A percentile compares a stretch with the other conserved stretches of the same genome.
Conservation (phyloP, 2,888 invertebrate species). For the Rambutsinella grinnellia region DNA sequence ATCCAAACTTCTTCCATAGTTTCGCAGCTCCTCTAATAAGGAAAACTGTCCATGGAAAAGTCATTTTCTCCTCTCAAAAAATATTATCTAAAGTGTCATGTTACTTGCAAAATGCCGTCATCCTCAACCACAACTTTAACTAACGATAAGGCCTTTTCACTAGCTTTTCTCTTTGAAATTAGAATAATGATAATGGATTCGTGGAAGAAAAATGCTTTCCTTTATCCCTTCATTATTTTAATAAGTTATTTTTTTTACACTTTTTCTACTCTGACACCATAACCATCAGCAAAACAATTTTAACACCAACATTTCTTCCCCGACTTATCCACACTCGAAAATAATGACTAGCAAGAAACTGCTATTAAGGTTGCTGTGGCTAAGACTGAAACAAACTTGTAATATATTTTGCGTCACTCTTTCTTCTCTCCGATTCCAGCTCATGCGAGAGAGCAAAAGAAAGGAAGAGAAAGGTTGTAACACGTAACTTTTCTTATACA, state of each 20-base stretch:
- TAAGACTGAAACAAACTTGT: slow-evolving; percentile 8
- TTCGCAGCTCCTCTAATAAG: background rate
- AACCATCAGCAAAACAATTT: slow-evolving; percentile 23
- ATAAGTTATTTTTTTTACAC: background rate
- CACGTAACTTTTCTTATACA: background rate
- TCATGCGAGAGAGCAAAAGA: too few species aligned
- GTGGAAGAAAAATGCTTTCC: too few species aligned
- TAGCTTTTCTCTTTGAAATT: background rate
- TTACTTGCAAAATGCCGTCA: background rate
- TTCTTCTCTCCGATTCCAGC: slow-evolving; percentile 8
- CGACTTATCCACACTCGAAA: slow-evolving; percentile 46
- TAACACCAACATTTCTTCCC: slow-evolving; percentile 35
- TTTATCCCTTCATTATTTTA: too few species aligned
- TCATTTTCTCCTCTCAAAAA: background rate
- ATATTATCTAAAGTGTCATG: background rate
- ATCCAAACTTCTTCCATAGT: background rate
- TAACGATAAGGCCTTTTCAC: background rate
- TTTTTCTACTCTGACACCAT: slow-evolving; percentile 31
- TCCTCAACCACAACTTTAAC: too few species aligned
- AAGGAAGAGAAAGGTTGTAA: background rate
- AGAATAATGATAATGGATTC: background rate
- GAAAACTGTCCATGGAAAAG: background rate
- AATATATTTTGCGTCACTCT: slow-evolving; percentile 42
- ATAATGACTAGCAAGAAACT: too few species aligned
- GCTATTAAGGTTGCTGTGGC: background rate